phyloP scores from a whole-genome alignment of 2,888 invertebrate species.

The Parnassius glacialis region DNA sequence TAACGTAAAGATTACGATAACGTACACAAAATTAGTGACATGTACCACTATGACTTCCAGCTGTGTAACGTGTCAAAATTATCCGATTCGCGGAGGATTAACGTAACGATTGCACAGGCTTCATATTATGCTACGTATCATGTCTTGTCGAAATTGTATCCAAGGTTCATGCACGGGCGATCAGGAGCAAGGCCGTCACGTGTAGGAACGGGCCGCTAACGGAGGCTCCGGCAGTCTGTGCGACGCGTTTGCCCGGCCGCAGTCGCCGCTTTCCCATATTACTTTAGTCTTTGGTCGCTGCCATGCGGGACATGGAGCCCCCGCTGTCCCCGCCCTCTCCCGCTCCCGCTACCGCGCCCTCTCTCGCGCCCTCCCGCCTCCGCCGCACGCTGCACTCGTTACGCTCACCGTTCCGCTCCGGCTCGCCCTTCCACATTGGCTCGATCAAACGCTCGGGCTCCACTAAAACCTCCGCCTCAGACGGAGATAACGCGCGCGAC shows the following conservation, averaged over 20 bases:
- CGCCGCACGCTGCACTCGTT: constrained; percentile 74
- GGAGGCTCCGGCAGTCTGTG: constrained; percentile 45
- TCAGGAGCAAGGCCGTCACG: constrained; percentile 59
- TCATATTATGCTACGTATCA: constrained; percentile 36
- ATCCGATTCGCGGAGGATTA: constrained; percentile 29
- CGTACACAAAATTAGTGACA: not conserved
- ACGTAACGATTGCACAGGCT: constrained; percentile 32
- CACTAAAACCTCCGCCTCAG: constrained; percentile 70
- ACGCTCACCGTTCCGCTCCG: constrained; percentile 74
- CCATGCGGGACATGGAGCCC: constrained; percentile 51
- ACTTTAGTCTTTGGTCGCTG: not conserved
- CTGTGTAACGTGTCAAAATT: constrained; percentile 20
- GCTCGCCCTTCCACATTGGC: constrained; percentile 77
- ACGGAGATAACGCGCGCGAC: constrained; percentile 72
- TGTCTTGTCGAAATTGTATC: constrained; percentile 57
- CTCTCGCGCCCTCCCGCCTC: constrained; percentile 59
- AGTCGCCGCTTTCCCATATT: not conserved
- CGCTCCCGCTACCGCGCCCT: constrained; percentile 43
- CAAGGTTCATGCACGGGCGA: constrained; percentile 56
- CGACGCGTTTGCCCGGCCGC: constrained; percentile 52
- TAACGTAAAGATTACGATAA: not conserved
- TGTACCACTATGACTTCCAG: constrained; percentile 2
- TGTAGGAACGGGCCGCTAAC: constrained; percentile 28
- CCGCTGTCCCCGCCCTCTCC: constrained; percentile 35
- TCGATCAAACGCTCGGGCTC: constrained; percentile 70